phyloP scores from a whole-genome alignment of 2,888 invertebrate species.

The Neoitamus cyanurus region DNA sequence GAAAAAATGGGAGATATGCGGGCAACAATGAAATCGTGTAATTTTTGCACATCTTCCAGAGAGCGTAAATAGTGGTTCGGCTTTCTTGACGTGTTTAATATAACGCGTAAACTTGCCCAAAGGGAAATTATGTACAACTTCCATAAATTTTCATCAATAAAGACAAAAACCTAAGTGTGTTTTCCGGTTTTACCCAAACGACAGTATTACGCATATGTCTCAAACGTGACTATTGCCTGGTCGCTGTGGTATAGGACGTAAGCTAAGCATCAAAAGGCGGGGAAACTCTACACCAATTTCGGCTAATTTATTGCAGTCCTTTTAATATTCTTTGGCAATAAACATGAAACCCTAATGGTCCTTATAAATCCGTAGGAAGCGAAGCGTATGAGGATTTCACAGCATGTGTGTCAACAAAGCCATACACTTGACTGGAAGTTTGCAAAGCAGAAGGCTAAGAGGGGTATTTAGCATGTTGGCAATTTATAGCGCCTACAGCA shows the following conservation, averaged over 20 bases:
- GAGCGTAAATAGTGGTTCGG: not conserved
- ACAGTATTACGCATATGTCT: not conserved
- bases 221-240: not conserved
- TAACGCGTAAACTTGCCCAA: not conserved
- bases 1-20: not conserved
- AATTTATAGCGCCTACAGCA: not conserved
- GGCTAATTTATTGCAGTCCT: constrained; percentile 19
- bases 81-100: not conserved
- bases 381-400: not conserved
- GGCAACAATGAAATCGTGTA: not conserved
- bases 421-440: not conserved
- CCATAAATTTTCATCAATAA: not conserved
- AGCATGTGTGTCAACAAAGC: not conserved
- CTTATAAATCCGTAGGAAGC: not conserved
- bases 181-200: not conserved
- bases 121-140: not conserved
- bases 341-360: not conserved
- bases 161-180: not conserved
- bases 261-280: not conserved
- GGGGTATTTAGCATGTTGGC: not conserved
- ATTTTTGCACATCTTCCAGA: not conserved
- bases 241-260: not conserved
- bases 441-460: not conserved
- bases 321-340: constrained; percentile 18
- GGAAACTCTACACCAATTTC: not conserved